These are phyloP conservation scores for Agrotis segetum DNA, from an alignment of 2,888 invertebrate genomes.

Conservation along the genomic window DNA sequence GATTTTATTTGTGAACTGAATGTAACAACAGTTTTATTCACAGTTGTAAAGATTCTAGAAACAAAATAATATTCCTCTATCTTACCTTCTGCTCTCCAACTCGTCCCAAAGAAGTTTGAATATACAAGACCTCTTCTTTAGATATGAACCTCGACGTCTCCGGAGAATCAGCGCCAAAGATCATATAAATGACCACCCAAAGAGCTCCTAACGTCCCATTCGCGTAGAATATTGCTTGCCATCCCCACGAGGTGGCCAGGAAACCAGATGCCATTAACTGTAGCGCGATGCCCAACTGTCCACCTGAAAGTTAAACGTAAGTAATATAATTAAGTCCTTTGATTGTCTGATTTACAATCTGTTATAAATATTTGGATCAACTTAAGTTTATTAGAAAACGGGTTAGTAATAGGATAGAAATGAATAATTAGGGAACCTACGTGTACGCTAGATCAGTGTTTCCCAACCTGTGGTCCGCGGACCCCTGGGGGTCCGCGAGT, in stretches of 20 bases:
- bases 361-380: conserved; percentile 3
- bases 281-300: conserved; percentile 95
- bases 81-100: conserved; percentile 82
- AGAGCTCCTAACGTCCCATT: conserved; percentile 92
- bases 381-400: conserved; percentile 19
- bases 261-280: conserved; percentile 94
- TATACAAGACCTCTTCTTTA: conserved; percentile 92
- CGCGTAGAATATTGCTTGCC: conserved; percentile 95
- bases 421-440: neutral
- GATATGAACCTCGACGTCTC: conserved; percentile 91
- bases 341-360: conserved; percentile 28
- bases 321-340: conserved; percentile 16
- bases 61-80: too few species aligned
- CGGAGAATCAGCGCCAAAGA: conserved; percentile 93
- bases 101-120: conserved; percentile 90
- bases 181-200: conserved; percentile 92
- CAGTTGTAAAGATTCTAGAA: too few species aligned
- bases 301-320: conserved; percentile 86
- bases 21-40: too few species aligned
- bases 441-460: neutral
- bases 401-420: conserved; percentile 33
- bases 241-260: conserved; percentile 92
- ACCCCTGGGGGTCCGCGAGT: too few species aligned
- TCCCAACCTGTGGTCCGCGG: too few species aligned
- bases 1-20: too few species aligned